Base-by-base conservation (phyloP, 2,113 vertebrate genomes). In the Meriones unguiculatus region DNA sequence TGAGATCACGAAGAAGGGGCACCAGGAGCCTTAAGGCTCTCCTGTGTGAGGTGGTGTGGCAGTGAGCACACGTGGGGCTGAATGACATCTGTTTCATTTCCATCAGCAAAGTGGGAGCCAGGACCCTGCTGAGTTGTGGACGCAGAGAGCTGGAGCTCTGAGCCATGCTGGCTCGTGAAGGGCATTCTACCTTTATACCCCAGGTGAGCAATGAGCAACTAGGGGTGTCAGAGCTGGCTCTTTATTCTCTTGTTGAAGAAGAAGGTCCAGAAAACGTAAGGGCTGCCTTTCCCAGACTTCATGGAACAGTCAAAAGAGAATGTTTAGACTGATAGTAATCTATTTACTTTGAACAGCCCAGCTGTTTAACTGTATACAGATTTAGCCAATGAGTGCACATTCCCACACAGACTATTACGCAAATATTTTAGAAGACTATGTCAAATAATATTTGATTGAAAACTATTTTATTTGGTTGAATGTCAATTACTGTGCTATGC, bases 311-410 rank as follows among this genome's bases (percentile, higher is more conserved):
- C 98, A 98, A 93, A 97, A 94, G 97, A 89, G 76, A 97, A 9
- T 22, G 96, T 98, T 98, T 98, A 98, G 97, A 98, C 93, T 96
- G 97, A 98, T 77, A 97, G 94, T 98, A 98, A 98, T 98, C 97
- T 90, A 96, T 98, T 98, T 98, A 98, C 98, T 98, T 98, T 91
- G 90, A 97, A 65, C 14, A 84, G 94, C 87, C 62, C 54, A 90
- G 92, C 80, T 98, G 97, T 97, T 97, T 97, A 97, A 97, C 91
- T 97, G 32, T 92, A 98, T 95, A 98, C 94, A 97, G 93, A 97
- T 95, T 96, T 96, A 96, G 90, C 87, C 94, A 93, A 91, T 90
- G 91, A 96, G 97, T 96, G 96, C 90, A 96, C 91, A 94, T 91
- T 98, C 96, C 93, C 91, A 97, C 96, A 96, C 84, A 97, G 89